Conservation (phyloP, 2,888 invertebrate species). For the Rotaria sp. region DNA sequence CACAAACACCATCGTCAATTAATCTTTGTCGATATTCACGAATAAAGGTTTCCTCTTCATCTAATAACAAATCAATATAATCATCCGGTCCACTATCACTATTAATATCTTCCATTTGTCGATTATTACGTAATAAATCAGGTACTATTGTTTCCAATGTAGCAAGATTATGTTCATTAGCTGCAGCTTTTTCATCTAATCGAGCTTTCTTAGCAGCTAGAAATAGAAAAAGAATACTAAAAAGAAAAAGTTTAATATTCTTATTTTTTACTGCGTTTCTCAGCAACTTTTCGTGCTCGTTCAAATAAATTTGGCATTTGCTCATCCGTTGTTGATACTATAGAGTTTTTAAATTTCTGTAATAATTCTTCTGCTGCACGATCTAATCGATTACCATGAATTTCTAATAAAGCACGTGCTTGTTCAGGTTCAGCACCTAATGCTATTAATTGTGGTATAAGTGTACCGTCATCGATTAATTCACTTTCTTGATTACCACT, state of each 20-base stretch:
- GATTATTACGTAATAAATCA: neutral
- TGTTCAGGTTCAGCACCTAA: neutral
- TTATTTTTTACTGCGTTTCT: neutral
- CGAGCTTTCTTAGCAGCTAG: neutral
- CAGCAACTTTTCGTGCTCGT: neutral
- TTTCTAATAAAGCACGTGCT: neutral
- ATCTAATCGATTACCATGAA: neutral
- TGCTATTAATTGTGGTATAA: neutral
- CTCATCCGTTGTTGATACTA: too few relatives aligned
- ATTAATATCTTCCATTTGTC: neutral
- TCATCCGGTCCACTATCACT: neutral
- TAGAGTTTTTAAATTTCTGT: neutral
- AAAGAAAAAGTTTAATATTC: neutral
- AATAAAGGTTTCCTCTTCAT: conserved; percentile 17
- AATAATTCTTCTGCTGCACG: neutral
- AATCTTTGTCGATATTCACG: neutral
- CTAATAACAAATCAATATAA: neutral
- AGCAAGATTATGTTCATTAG: neutral
- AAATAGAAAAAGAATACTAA: neutral
- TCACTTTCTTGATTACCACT: neutral
- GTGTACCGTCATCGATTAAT: neutral
- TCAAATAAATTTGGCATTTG: neutral
- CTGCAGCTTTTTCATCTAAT: neutral
- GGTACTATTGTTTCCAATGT: neutral
- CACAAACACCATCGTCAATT: neutral